A percentile compares a stretch with the other conserved stretches of the same genome.
phyloP scores from a whole-genome alignment of 2,888 invertebrate genomes.

The Cataglyphis cursor region DNA sequence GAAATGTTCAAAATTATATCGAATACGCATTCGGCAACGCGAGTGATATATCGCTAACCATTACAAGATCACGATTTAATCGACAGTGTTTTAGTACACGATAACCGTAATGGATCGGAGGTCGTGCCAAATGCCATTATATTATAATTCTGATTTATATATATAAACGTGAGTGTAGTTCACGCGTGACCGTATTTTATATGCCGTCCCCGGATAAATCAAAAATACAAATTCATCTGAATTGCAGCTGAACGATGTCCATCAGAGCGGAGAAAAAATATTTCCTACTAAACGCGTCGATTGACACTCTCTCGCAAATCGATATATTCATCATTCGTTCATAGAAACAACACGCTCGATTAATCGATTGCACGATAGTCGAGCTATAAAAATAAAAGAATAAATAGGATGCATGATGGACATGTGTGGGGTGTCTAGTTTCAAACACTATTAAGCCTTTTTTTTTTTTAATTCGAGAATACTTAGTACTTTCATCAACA shows the following conservation, averaged over 20 bases:
- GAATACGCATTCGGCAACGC: neutral
- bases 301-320: slow-evolving; percentile 49
- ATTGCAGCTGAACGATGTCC: slow-evolving; percentile 20
- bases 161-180: slow-evolving; percentile 6
- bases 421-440: neutral
- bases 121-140: slow-evolving; percentile 59
- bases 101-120: slow-evolving; percentile 66
- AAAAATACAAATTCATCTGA: slow-evolving; percentile 61
- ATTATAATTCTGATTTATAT: slow-evolving; percentile 47
- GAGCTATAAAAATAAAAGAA: slow-evolving; percentile 44
- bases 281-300: slow-evolving; percentile 55
- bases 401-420: slow-evolving; percentile 11
- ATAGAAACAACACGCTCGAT: slow-evolving; percentile 75
- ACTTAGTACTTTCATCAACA: neutral
- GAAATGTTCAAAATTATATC: slow-evolving; percentile 15
- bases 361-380: slow-evolving; percentile 68
- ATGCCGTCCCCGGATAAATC: slow-evolving; percentile 36
- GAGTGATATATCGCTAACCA: neutral
- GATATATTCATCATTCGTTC: slow-evolving; percentile 61
- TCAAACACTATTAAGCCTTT: neutral
- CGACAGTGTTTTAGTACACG: slow-evolving; percentile 28
- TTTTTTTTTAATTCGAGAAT: neutral
- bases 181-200: slow-evolving; percentile 24
- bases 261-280: slow-evolving; percentile 38
- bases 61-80: slow-evolving; percentile 50